Base-by-base conservation (phyloP, 2,888 invertebrate species). In the Cataglyphis rosenhaueri region DNA sequence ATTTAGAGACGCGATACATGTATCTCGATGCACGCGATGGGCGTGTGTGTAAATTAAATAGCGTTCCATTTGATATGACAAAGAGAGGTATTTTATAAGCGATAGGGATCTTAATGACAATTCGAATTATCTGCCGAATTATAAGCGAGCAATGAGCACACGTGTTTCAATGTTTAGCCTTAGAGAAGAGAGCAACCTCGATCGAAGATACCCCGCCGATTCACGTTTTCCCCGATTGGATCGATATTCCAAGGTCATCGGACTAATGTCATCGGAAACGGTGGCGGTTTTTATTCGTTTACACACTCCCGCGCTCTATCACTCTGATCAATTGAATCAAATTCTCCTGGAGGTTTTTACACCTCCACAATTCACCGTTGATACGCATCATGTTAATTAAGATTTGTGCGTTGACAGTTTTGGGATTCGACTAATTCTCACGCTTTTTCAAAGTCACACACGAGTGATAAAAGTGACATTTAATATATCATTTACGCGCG, bases 201-300 rank as follows among this genome's bases (percentile, higher is more conserved):
- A 75, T 74, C 73, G n/a, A 52, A 25, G 52, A 61, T 12, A 4
- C 15, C n/a, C 15, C 38, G 57, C 1, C n/a, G 48, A 41, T 57
- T 32, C 52, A 35, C 38, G 52, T 52, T 59, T n/a, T 21, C n/a
- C 15, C 62, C n/a, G 41, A 70, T 65, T 44, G 41, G 66, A 79
- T 86, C 87, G 76, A 84, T 79, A 74, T 55, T 25, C 75, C 82
- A 88, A 88, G 88, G 85, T 84, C 85, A 81, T 62, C 81, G 70
- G 84, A 61, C 79, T 70, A 84, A 84, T 79, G 83, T 88, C 88
- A 79, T 70, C 44, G 68, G 57, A 59, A 65, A 25, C 70, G 57
- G 57, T 41, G 25, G 21, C 87, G 38, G 21, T 21, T 85, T 85
- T 86, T 76, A 32, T 41, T 57, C 68, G 12, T 1, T 57, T 64